These are phyloP conservation scores for Tiliacea aurago DNA, from an alignment of 2,888 invertebrate species.

Conservation along the genomic window DNA sequence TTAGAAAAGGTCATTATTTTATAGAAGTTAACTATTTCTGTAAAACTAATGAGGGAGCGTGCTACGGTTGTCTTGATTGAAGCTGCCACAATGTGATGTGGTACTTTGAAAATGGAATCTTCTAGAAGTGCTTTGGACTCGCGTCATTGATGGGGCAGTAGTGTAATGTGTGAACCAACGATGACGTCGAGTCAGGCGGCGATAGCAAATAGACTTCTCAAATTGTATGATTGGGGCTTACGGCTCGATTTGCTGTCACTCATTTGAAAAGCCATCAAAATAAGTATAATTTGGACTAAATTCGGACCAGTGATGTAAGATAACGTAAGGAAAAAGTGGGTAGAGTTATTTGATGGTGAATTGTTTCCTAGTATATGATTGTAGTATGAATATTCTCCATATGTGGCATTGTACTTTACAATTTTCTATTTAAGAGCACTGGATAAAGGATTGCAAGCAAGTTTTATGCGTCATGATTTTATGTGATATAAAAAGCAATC, in stretches of 20 bases:
- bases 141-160: constrained; percentile 51
- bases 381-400: constrained; percentile 64
- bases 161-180: constrained; percentile 57
- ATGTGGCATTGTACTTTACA: constrained; percentile 62
- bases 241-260: constrained; percentile 70
- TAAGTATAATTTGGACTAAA: constrained; percentile 60
- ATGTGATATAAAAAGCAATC: constrained; percentile 67
- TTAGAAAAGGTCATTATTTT: constrained; percentile 39
- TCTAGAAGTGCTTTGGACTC: constrained; percentile 45
- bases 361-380: constrained; percentile 62
- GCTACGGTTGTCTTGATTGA: constrained; percentile 42
- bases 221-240: constrained; percentile 76
- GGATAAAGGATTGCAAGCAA: constrained; percentile 54
- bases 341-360: constrained; percentile 62
- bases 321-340: constrained; percentile 65
- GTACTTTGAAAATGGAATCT: constrained; percentile 45
- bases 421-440: constrained; percentile 60
- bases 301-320: constrained; percentile 63
- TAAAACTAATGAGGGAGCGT: constrained; percentile 21
- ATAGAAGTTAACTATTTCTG: constrained; percentile 55
- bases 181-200: constrained; percentile 40
- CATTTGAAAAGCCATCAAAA: constrained; percentile 70
- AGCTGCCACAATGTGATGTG: constrained; percentile 35
- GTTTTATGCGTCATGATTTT: constrained; percentile 66
- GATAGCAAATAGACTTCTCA: constrained; percentile 67